These are phyloP conservation scores for Protomyctophum bolini DNA, from an alignment of 2,113 vertebrate genomes.

Conservation along the genomic window DNA sequence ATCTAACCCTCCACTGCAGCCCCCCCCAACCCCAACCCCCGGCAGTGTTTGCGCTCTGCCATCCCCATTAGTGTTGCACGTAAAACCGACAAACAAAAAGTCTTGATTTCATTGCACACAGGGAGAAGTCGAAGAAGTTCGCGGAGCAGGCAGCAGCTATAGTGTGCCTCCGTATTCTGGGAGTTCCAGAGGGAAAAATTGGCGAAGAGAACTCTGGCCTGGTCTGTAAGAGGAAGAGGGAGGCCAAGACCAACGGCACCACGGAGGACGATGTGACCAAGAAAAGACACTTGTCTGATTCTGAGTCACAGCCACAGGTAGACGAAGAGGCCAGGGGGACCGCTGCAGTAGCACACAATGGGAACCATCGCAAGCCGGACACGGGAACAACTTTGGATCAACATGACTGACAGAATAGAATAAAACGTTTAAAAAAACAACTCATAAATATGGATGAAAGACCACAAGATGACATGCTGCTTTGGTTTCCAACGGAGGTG, in stretches of 20 bases:
- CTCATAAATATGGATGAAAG: too few species aligned
- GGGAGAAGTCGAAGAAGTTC: slow-evolving; percentile 98
- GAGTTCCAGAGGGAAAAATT: slow-evolving; percentile 86
- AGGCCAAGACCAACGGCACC: slow-evolving; percentile 53
- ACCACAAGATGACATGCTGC: too few species aligned
- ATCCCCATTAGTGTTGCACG: too few species aligned
- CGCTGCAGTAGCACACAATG: background rate
- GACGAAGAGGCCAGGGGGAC: slow-evolving; percentile 9
- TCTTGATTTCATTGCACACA: slow-evolving; percentile 45
- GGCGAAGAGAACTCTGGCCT: slow-evolving; percentile 79
- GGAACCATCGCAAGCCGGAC: background rate
- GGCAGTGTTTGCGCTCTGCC: too few species aligned
- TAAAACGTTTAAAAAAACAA: too few species aligned
- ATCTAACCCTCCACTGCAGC: too few species aligned
- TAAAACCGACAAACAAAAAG: too few species aligned
- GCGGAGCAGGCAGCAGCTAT: slow-evolving; percentile 94
- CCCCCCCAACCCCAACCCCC: too few species aligned
- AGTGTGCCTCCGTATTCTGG: slow-evolving; percentile 87
- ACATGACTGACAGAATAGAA: too few species aligned
- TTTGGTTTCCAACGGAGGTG: too few species aligned
- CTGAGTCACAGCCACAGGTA: background rate
- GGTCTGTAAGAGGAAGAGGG: slow-evolving; percentile 90
- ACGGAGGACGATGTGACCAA: slow-evolving; percentile 47
- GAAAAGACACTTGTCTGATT: slow-evolving; percentile 51
- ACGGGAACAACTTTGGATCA: background rate